A percentile compares a stretch with the other conserved stretches of the same genome.
These are phyloP conservation scores for Euclidia mi DNA, from an alignment of 2,888 invertebrate species.

Conservation along the genomic window DNA sequence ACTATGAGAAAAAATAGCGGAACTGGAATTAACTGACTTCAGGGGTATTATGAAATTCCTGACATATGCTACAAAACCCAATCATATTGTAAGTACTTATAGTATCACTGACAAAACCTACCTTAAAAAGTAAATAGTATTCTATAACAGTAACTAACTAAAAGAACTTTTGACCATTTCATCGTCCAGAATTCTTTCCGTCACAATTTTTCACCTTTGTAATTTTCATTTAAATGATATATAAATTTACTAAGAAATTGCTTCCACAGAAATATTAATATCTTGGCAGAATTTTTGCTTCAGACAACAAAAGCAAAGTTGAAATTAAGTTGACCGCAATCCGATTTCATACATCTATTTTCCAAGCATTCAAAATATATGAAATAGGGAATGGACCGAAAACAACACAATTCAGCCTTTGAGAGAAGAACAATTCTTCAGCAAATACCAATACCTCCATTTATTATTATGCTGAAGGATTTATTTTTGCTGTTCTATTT, in stretches of 20 bases:
- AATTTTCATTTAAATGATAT: neutral
- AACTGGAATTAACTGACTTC: no score
- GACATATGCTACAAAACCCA: no score
- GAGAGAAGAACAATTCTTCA: conserved; percentile 34
- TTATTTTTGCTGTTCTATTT: conserved; percentile 20
- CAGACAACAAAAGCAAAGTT: conserved; percentile 7
- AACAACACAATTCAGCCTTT: conserved; percentile 39
- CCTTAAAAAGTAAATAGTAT: no score
- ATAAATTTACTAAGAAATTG: neutral
- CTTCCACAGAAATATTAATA: neutral
- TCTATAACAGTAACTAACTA: no score
- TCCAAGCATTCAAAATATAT: conserved; percentile 39
- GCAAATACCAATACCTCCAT: conserved; percentile 26
- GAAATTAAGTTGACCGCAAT: conserved; percentile 41
- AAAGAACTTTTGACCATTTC: no score
- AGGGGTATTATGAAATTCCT: no score
- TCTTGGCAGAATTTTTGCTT: neutral
- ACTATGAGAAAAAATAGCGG: no score
- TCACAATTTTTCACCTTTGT: neutral
- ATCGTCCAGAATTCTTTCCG: no score
- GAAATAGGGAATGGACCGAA: conserved; percentile 29
- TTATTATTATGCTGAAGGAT: conserved; percentile 35
- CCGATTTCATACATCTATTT: conserved; percentile 40
- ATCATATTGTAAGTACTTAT: no score
- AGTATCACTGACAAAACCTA: no score